phyloP scores from a whole-genome alignment of 2,888 invertebrate species.

The Biston betularia region DNA sequence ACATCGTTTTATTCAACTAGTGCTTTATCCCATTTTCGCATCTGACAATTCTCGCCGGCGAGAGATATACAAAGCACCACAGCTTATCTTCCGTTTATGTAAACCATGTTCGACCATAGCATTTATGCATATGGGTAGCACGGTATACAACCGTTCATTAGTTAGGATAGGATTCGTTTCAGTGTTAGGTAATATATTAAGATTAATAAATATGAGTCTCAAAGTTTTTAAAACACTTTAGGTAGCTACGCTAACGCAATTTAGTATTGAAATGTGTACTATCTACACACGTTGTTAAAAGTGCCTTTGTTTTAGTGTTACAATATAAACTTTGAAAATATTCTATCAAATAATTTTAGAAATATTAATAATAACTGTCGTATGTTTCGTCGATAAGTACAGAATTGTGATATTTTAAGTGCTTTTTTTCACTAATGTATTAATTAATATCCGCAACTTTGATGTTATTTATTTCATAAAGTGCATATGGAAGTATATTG shows the following conservation, averaged over 20 bases:
- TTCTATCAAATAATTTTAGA: constrained; percentile 15
- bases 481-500: constrained; percentile 48
- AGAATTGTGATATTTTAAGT: constrained; percentile 75
- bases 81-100: not conserved
- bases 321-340: not conserved
- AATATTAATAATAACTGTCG: constrained; percentile 14
- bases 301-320: constrained; percentile 32
- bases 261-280: constrained; percentile 10
- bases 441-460: constrained; percentile 57
- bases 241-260: constrained; percentile 23
- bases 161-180: not conserved
- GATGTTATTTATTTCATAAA: constrained; percentile 54
- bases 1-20: not conserved
- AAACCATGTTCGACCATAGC: not conserved
- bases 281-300: constrained; percentile 24
- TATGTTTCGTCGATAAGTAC: constrained; percentile 48
- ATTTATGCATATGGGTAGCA: not conserved
- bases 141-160: not conserved
- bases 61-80: not conserved
- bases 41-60: not conserved
- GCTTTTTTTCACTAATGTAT: constrained; percentile 54
- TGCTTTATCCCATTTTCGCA: not conserved
- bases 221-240: constrained; percentile 27
- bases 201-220: constrained; percentile 18
- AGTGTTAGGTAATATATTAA: constrained; percentile 26